phyloP scores from a whole-genome alignment of 2,888 invertebrate species.

The Drosophila ezoana region DNA sequence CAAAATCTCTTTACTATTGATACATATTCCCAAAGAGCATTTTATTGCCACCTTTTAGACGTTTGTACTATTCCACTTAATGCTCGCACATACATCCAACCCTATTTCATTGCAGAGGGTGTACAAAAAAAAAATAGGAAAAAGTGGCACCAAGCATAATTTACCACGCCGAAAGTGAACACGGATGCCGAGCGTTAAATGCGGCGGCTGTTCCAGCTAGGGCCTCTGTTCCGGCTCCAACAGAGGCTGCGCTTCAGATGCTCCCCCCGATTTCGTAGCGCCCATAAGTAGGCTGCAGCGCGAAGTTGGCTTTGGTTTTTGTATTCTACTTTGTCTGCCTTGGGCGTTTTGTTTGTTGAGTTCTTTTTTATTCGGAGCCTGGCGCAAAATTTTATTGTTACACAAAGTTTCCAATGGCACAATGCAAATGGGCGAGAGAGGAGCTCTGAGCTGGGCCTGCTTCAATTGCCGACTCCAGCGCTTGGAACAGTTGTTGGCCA shows the following conservation, averaged over 20 bases:
- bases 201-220: constrained; percentile 44
- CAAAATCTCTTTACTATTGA: too few relatives aligned
- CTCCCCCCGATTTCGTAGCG: constrained; percentile 7
- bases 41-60: too few relatives aligned
- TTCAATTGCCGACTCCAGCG: neutral
- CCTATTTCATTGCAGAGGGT: constrained; percentile 7
- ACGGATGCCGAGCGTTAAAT: constrained; percentile 62
- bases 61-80: too few relatives aligned
- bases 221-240: neutral
- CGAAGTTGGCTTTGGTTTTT: constrained; percentile 38
- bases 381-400: constrained; percentile 63
- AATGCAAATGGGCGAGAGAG: constrained; percentile 38
- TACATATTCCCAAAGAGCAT: too few relatives aligned
- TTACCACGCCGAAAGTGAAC: constrained; percentile 56
- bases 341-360: constrained; percentile 25
- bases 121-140: constrained; percentile 2
- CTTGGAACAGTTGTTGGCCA: neutral
- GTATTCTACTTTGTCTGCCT: constrained; percentile 23
- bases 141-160: constrained; percentile 42
- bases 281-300: constrained; percentile 56
- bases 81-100: neutral
- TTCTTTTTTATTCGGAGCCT: constrained; percentile 10
- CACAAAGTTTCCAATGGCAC: constrained; percentile 68
- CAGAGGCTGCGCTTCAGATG: neutral
- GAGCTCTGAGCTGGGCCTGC: neutral